Conservation (phyloP, 2,113 vertebrate species). For the Ammodytes dubius region DNA sequence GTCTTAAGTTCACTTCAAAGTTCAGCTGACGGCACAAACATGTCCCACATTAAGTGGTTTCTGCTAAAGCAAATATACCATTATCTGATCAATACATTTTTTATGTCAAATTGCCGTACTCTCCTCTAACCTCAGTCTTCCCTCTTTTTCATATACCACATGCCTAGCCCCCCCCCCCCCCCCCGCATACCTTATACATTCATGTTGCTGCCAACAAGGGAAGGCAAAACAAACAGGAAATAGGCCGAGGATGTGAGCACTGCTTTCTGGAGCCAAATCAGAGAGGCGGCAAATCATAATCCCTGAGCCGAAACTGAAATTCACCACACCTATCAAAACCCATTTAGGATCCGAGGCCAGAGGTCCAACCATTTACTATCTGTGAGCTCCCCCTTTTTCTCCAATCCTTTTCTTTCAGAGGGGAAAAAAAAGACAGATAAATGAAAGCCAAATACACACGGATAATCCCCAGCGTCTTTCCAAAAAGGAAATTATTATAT, state of each 20-base stretch:
- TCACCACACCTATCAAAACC: conserved; percentile 80
- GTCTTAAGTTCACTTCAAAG: not conserved
- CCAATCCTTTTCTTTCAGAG: conserved; percentile 71
- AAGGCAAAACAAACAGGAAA: conserved; percentile 60
- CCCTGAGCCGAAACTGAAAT: conserved; percentile 70
- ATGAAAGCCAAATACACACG: conserved; percentile 75
- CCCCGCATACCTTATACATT: conserved; percentile 17
- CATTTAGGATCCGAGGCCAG: conserved; percentile 74
- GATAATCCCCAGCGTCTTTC: conserved; percentile 77
- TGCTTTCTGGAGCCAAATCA: conserved; percentile 56
- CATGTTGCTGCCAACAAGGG: conserved; percentile 19
- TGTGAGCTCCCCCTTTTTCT: conserved; percentile 58
- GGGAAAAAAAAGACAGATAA: conserved; percentile 61
- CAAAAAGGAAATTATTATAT: conserved; percentile 86
- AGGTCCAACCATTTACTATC: conserved; percentile 71
- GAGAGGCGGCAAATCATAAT: conserved; percentile 69
- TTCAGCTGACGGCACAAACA: not conserved
- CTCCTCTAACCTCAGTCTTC: conserved; percentile 4
- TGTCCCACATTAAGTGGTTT: not conserved
- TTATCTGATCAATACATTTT: conserved; percentile 16
- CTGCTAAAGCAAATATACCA: not conserved
- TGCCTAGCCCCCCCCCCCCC: not conserved
- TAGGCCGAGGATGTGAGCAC: conserved; percentile 53
- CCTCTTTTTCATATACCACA: conserved; percentile 12
- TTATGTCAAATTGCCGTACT: conserved; percentile 19